Percentiles rank a stretch among this genome's conserved stretches.
These are phyloP conservation scores for Molanna angustata DNA, from an alignment of 2,888 invertebrate species.

Conservation along the genomic window DNA sequence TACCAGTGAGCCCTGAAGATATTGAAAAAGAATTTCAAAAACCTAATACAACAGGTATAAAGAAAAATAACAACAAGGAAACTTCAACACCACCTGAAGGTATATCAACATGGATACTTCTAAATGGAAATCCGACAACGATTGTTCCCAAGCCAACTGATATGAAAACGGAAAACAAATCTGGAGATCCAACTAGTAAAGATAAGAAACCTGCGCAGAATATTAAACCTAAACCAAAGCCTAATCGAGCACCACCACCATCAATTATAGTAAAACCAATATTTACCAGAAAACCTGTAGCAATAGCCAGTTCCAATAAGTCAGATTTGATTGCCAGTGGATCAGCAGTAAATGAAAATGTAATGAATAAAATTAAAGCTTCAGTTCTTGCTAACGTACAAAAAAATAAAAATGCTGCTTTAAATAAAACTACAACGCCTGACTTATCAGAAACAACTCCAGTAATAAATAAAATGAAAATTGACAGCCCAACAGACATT, in stretches of 20 bases:
- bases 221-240: slow-evolving; percentile 31
- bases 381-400: slow-evolving; percentile 56
- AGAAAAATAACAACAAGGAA: slow-evolving; percentile 16
- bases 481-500: not conserved
- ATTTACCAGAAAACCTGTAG: slow-evolving; percentile 33
- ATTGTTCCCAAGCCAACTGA: slow-evolving; percentile 29
- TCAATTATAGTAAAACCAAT: slow-evolving; percentile 43
- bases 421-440: slow-evolving; percentile 36
- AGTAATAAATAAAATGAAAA: not conserved
- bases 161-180: slow-evolving; percentile 42
- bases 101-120: slow-evolving; percentile 73
- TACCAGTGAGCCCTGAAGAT: slow-evolving; percentile 63
- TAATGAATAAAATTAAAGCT: slow-evolving; percentile 61
- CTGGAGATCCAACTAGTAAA: slow-evolving; percentile 42
- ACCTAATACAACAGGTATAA: slow-evolving; percentile 27
- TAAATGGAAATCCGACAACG: slow-evolving; percentile 46
- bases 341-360: slow-evolving; percentile 52
- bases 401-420: slow-evolving; percentile 48
- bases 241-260: slow-evolving; percentile 33
- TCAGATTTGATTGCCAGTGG: slow-evolving; percentile 50
- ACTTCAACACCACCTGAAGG: slow-evolving; percentile 61
- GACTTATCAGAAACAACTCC: not conserved
- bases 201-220: slow-evolving; percentile 31
- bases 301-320: slow-evolving; percentile 49
- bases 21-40: slow-evolving; percentile 50